These are phyloP conservation scores for Ophiothrix spiculata DNA, from an alignment of 35 echinoderm and acorn worm species.

Conservation along the genomic window DNA sequence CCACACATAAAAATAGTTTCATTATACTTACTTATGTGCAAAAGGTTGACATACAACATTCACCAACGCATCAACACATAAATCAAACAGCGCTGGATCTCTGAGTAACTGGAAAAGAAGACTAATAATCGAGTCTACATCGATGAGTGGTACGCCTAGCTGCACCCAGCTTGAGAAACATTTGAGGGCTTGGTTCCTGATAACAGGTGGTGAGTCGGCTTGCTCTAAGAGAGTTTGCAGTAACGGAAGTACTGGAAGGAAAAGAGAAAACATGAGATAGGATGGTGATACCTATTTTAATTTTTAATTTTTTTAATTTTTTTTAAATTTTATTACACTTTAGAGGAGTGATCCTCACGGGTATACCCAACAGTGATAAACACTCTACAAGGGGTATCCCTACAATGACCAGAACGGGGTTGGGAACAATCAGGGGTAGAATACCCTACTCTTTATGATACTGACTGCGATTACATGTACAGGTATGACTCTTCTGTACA, in stretches of 20 bases:
- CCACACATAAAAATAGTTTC: too few relatives aligned
- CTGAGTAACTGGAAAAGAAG: slow-evolving; percentile 77
- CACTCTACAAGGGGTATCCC: too few relatives aligned
- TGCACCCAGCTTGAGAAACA: slow-evolving; percentile 97
- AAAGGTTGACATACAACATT: slow-evolving; percentile 77
- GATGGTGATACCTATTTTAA: too few relatives aligned
- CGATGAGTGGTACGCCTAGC: slow-evolving; percentile 74
- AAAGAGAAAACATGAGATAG: slow-evolving; percentile 11
- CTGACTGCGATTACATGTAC: too few relatives aligned
- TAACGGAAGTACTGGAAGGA: slow-evolving; percentile 66
- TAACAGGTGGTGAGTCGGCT: slow-evolving; percentile 60
- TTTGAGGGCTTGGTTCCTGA: slow-evolving; percentile 77
- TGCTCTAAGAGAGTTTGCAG: slow-evolving; percentile 66
- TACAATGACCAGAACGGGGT: too few relatives aligned
- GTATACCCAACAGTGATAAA: too few relatives aligned
- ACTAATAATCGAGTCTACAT: slow-evolving; percentile 73
- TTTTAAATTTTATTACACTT: too few relatives aligned
- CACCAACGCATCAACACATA: slow-evolving; percentile 82
- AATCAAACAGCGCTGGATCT: slow-evolving; percentile 80
- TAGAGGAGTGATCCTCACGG: too few relatives aligned
- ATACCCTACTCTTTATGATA: too few relatives aligned
- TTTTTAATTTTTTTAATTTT: too few relatives aligned
- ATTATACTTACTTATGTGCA: slow-evolving; percentile 95
- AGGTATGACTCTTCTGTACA: too few relatives aligned
- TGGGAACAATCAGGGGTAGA: too few relatives aligned